Conservation (phyloP, 1,140 invertebrate species). For the Pantala flavescens region DNA sequence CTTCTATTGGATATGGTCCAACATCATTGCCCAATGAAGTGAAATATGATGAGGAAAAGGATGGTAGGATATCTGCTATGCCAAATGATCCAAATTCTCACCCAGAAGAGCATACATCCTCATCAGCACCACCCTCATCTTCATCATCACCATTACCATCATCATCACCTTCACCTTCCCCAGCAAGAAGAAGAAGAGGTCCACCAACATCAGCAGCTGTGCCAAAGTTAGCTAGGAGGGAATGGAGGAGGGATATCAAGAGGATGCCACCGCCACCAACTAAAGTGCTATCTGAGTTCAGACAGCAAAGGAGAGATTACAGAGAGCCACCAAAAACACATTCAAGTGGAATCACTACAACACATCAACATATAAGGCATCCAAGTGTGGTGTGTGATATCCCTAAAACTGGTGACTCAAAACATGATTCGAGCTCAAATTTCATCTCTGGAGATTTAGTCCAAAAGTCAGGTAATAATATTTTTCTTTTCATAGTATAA, state of each 20-base stretch:
- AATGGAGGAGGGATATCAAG: not conserved
- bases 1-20: conserved; percentile 26
- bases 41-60: conserved; percentile 20
- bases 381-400: conserved; percentile 12
- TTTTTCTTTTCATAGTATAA: too few species aligned
- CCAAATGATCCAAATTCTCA: not conserved
- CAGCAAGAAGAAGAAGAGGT: conserved; percentile 27
- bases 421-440: not conserved
- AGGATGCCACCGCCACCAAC: conserved; percentile 22
- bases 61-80: not conserved
- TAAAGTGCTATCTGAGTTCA: conserved; percentile 37
- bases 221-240: not conserved
- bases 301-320: conserved; percentile 38
- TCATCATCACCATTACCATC: conserved; percentile 23
- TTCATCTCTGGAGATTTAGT: too few species aligned
- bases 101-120: conserved; percentile 16
- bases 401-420: not conserved
- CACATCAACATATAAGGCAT: not conserved
- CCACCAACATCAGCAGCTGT: not conserved
- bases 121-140: conserved; percentile 34
- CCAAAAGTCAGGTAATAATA: too few species aligned
- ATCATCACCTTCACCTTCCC: conserved; percentile 25
- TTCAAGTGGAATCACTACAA: not conserved
- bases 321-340: conserved; percentile 28
- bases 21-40: conserved; percentile 26